Conservation (phyloP, 2,113 vertebrate species). For the Clarias gariepinus region DNA sequence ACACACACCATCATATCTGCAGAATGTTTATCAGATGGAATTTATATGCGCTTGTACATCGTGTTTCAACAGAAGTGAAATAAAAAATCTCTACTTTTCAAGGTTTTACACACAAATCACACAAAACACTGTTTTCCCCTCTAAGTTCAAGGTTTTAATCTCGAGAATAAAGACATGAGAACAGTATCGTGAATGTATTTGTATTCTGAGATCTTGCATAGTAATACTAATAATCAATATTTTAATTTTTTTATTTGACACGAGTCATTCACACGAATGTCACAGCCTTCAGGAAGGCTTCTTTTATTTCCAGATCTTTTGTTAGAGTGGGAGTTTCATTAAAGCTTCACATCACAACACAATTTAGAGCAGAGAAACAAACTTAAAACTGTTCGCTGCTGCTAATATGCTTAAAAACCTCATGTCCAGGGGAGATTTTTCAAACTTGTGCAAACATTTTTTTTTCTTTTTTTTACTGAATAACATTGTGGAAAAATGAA, state of each 20-base stretch:
- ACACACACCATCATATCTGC: background rate
- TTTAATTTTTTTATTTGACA: too few relatives aligned
- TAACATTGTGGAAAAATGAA: background rate
- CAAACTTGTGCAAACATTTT: background rate
- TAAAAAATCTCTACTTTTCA: constrained; percentile 21
- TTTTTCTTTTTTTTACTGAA: background rate
- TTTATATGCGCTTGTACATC: background rate
- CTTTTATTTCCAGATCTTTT: background rate
- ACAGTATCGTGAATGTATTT: background rate
- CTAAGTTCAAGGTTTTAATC: background rate
- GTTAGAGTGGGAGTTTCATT: constrained; percentile 1
- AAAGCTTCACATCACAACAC: background rate
- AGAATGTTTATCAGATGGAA: background rate
- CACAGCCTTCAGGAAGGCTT: background rate
- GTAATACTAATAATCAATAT: background rate
- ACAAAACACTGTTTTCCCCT: too few relatives aligned
- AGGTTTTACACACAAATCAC: background rate
- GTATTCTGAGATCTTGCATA: background rate
- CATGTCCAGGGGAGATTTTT: background rate
- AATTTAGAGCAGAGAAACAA: background rate
- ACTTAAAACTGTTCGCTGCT: background rate
- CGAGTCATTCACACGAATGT: too few relatives aligned
- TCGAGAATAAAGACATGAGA: background rate
- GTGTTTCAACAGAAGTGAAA: constrained; percentile 22
- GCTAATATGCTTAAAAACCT: background rate